A percentile compares a stretch with the other conserved stretches of the same genome.
These are phyloP conservation scores for Limnephilus rhombicus DNA, from an alignment of 2,888 invertebrate species.

Conservation along the genomic window DNA sequence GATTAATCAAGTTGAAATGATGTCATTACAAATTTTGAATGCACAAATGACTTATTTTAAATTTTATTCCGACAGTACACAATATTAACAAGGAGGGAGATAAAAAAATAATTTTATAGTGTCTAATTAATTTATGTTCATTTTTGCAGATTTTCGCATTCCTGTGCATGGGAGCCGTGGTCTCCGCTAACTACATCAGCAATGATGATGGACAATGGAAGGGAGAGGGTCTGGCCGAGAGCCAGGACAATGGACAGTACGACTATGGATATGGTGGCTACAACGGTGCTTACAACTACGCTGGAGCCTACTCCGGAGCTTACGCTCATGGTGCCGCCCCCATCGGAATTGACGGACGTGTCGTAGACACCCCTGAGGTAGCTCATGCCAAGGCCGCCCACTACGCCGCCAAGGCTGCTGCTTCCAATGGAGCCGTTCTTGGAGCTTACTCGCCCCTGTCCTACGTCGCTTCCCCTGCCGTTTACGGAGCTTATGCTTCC, in stretches of 20 bases:
- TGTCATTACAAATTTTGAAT: too few relatives aligned
- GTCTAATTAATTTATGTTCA: too few relatives aligned
- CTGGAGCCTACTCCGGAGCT: conserved; percentile 24
- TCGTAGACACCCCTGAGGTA: conserved; percentile 66
- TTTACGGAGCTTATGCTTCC: conserved; percentile 20
- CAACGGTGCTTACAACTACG: conserved; percentile 56
- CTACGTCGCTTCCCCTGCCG: conserved; percentile 24
- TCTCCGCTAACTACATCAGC: conserved; percentile 65
- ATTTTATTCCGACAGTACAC: too few relatives aligned
- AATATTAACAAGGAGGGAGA: too few relatives aligned
- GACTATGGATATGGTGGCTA: too few relatives aligned
- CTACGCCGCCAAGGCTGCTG: neutral
- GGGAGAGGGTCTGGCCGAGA: conserved; percentile 56
- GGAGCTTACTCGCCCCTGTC: conserved; percentile 27
- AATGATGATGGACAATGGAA: conserved; percentile 55
- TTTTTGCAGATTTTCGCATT: neutral
- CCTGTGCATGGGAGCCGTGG: conserved; percentile 54
- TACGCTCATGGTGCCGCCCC: conserved; percentile 72
- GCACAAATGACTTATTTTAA: too few relatives aligned
- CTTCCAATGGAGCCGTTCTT: neutral
- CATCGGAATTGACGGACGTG: neutral
- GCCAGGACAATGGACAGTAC: conserved; percentile 49
- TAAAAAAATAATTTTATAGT: too few relatives aligned
- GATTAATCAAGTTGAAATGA: too few relatives aligned
- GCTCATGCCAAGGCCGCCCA: conserved; percentile 48